These are phyloP conservation scores for Ostrea denselamellosa DNA, from an alignment of 1,140 invertebrate species.

Conservation along the genomic window DNA sequence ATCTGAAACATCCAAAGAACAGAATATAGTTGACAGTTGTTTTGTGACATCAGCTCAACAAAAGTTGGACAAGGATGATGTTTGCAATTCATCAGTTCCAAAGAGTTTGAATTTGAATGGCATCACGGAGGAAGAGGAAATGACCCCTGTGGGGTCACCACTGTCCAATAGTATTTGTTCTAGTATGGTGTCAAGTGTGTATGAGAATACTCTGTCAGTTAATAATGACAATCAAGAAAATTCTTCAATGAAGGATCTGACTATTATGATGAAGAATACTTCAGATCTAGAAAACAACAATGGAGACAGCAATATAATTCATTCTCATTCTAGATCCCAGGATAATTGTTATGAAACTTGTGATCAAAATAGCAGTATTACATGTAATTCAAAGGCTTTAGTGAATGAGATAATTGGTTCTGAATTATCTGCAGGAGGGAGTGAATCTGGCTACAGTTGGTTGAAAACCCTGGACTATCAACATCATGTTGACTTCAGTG, in stretches of 20 bases:
- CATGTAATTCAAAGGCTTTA: neutral
- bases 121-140: constrained; percentile 50
- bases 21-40: neutral
- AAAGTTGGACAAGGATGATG: neutral
- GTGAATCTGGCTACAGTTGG: constrained; percentile 6
- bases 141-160: constrained; percentile 67
- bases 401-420: neutral
- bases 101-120: constrained; percentile 35
- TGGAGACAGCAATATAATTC: constrained; percentile 1
- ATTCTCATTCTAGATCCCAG: constrained; percentile 19
- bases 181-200: constrained; percentile 76
- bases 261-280: neutral
- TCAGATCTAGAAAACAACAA: constrained; percentile 34
- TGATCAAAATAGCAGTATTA: constrained; percentile 9
- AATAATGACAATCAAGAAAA: constrained; percentile 40
- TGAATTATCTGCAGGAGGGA: neutral
- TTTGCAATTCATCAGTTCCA: neutral
- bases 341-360: constrained; percentile 24
- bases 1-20: constrained; percentile 28
- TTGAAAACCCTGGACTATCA: constrained; percentile 9
- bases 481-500: constrained; percentile 63
- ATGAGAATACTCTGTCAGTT: constrained; percentile 65
- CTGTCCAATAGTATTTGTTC: constrained; percentile 70
- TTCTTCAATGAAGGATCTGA: constrained; percentile 37
- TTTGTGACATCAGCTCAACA: constrained; percentile 16